Evolutionary conservation across 2,888 invertebrate genomes (phyloP), one percentile per base, ranked within the genome.

Genomic region (Erebia epiphron): DNA sequence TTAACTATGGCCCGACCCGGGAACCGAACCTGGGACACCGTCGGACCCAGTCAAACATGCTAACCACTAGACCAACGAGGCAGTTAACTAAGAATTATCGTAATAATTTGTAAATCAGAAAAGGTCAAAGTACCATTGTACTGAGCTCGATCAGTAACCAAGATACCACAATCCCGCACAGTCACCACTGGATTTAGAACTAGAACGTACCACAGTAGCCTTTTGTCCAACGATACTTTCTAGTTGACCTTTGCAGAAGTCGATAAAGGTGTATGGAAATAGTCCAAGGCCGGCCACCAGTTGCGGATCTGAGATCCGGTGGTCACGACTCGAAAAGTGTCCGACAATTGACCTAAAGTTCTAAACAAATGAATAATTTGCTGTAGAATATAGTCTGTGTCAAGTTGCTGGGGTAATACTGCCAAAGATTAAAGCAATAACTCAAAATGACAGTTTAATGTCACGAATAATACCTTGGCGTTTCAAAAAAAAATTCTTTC

Each of bases 231-330:
- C 72, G 77, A 80, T 76, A 86, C 88, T 89, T 89, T 89, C 88
- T 83, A 88, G 85, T 84, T 91, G 92, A 92, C 92, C 92, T 92
- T 92, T 90, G 80, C 74, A 77, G 78, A 76, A 78, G 80, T 80
- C 77, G 68, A 80, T 80, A 86, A 86, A 88, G 88, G 83, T 86
- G 85, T 81, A 82, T 90, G 82, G 83, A 90, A 86, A 90, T 91
- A 88, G 91, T 85, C 88, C 92, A 92, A 92, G 92, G 92, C 85
- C 86, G 84, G 81, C 86, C 78, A 82, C 84, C 79, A 80, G 81
- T 88, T 83, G 87, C 89, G 88, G 90, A 89, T 87, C 89, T 86
- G 78, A 87, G 86, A 90, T 90, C 89, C 86, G 87, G 85, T 80
- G 86, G 90, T 92, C 92, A 92, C 92, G 91, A 91, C 80, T 82